Conservation (phyloP, 2,797 vertebrate species). For the Scomberomorus guttatus region DNA sequence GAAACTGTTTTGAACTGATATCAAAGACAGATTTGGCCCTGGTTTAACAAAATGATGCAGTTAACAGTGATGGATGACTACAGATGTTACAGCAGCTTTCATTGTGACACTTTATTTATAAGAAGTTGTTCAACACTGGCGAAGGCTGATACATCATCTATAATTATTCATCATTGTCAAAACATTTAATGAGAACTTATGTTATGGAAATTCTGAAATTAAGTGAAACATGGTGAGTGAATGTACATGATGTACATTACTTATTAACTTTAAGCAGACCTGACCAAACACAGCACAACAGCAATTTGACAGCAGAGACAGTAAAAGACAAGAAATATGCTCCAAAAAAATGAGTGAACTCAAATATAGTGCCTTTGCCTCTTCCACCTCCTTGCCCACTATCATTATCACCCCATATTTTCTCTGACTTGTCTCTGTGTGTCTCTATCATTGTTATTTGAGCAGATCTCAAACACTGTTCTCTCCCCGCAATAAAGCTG, state of each 20-base stretch:
- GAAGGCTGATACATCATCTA: not conserved
- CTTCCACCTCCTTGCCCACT: not conserved
- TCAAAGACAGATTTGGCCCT: constrained; percentile 8
- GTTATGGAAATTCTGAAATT: not conserved
- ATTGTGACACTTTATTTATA: constrained; percentile 9
- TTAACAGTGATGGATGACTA: constrained; percentile 27
- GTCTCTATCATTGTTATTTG: constrained; percentile 47
- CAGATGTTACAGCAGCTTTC: constrained; percentile 39
- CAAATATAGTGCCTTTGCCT: constrained; percentile 1
- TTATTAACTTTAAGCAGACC: not conserved
- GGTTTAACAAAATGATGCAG: not conserved
- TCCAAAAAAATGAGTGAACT: constrained; percentile 12
- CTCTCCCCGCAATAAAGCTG: constrained; percentile 59
- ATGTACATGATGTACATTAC: not conserved
- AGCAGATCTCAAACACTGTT: constrained; percentile 52
- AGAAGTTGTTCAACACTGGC: not conserved
- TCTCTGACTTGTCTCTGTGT: constrained; percentile 35
- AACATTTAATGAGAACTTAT: constrained; percentile 5
- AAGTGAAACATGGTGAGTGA: not conserved
- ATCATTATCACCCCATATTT: constrained; percentile 36
- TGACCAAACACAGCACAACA: not conserved
- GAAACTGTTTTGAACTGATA: not conserved
- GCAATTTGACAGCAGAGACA: not conserved
- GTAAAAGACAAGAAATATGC: not conserved
- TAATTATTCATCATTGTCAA: not conserved